Percentiles rank a stretch among this genome's conserved stretches.
Conservation (phyloP, 2,113 vertebrate genomes). For the Cacatua alba region DNA sequence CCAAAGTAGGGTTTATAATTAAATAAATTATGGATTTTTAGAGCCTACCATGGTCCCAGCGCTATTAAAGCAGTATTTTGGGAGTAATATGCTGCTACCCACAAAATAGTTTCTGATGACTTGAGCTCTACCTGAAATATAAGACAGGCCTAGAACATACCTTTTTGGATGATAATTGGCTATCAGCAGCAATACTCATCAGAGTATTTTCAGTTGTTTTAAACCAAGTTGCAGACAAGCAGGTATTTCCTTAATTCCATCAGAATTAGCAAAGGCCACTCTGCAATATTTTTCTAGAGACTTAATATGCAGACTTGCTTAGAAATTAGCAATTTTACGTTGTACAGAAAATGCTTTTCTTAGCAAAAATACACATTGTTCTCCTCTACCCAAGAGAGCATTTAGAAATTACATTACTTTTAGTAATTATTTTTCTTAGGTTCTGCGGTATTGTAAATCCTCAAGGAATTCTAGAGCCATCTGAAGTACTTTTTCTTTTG, state of each 20-base stretch:
- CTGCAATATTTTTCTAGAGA: background rate
- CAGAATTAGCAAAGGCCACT: background rate
- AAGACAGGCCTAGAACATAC: background rate
- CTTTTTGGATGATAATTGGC: background rate
- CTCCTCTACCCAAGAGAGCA: background rate
- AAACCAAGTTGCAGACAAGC: background rate
- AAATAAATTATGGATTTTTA: background rate
- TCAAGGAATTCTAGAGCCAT: background rate
- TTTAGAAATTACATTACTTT: constrained; percentile 16
- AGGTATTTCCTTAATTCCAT: background rate
- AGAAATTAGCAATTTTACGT: background rate
- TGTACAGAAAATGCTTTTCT: background rate
- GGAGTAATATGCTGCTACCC: background rate
- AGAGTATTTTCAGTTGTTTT: background rate
- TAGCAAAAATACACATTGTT: background rate
- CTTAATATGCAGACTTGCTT: background rate
- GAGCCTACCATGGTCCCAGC: background rate
- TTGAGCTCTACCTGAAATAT: background rate
- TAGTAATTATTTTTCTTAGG: background rate
- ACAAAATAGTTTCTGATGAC: background rate
- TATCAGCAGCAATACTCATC: background rate
- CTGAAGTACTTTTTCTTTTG: background rate
- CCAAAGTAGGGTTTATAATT: background rate
- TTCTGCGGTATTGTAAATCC: background rate
- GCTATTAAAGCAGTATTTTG: background rate